Base-by-base conservation (phyloP, 2,797 vertebrate genomes). In the Taenioides sp. region DNA sequence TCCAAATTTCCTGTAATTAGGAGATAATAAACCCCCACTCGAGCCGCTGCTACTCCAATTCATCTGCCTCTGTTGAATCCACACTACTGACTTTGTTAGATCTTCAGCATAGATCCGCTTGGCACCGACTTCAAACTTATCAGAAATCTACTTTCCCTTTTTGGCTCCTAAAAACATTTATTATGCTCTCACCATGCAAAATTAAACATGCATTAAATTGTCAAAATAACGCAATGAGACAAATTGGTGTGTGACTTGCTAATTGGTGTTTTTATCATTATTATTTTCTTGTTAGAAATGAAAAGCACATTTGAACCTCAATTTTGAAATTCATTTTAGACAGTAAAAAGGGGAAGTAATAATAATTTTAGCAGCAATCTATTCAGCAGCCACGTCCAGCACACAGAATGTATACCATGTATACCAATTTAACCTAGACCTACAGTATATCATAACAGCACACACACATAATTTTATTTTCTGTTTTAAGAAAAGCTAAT, bases 1-100 rank as follows among this genome's bases (percentile, higher is more conserved):
- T 73, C 80, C 87, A 74, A 76, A 83, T 88, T 85, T 87, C 12
- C 7, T 79, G 84, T 90, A 89, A 91, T 91, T 91, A 89, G 84
- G 76, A 89, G 88, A 90, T 89, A 90, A 92, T 91, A 80, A 86
- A 83, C 79, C 79, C 71, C 78, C 69, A 0, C 57, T 71, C 70
- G 25, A 61, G 70, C 54, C 67, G 66, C 67, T 66, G 73, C 80
- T 80, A 78, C 68, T 81, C 79, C 61, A 59, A 82, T 83, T 90
- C 80, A 81, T 89, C 83, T 79, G 75, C 77, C 81, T 79, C 76
- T 79, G 84, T 79, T 85, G 79, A 83, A 84, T 82, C 72, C 75
- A 83, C 79, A 84, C 5, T 18, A 74, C 73, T 55, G 80, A 82
- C 76, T 86, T 78, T 40, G 65, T 86, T 75, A 88, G 84, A 88